Evolutionary conservation across 1,140 invertebrate species (phyloP).

Genomic region (Monomorium pharaonis): DNA sequence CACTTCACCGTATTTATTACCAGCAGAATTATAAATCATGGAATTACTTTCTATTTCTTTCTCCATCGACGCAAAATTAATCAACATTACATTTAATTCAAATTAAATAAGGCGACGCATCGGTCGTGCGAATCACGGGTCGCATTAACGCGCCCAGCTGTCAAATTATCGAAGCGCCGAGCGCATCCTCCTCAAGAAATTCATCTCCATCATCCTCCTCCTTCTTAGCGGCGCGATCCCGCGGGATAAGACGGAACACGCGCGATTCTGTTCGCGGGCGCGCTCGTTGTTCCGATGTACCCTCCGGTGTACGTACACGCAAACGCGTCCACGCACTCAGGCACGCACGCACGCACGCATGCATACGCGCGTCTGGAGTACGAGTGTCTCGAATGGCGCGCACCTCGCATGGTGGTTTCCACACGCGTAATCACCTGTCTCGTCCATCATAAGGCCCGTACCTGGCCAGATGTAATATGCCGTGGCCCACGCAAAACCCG

Average conservation of each 20-base stretch:
- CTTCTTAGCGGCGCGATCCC: conserved; percentile 2
- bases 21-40: no score
- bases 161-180: conserved; percentile 51
- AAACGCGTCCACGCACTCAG: conserved; percentile 54
- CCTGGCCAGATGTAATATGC: conserved; percentile 81
- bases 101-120: background rate
- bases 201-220: conserved; percentile 30
- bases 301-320: background rate
- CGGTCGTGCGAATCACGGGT: background rate
- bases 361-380: background rate
- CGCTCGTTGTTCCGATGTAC: conserved; percentile 6
- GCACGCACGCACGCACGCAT: background rate
- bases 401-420: conserved; percentile 80
- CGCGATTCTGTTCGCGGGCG: conserved; percentile 6
- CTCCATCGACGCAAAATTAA: background rate
- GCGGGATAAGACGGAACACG: conserved; percentile 38
- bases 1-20: no score
- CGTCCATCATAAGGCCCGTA: conserved; percentile 82
- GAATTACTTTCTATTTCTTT: background rate
- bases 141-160: conserved; percentile 20
- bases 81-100: background rate
- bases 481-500: conserved; percentile 82
- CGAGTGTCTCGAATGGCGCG: conserved; percentile 50
- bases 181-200: conserved; percentile 27
- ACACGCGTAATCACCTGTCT: conserved; percentile 85